phyloP scores from a whole-genome alignment of 2,797 vertebrate species.

The Carduelis carduelis region DNA sequence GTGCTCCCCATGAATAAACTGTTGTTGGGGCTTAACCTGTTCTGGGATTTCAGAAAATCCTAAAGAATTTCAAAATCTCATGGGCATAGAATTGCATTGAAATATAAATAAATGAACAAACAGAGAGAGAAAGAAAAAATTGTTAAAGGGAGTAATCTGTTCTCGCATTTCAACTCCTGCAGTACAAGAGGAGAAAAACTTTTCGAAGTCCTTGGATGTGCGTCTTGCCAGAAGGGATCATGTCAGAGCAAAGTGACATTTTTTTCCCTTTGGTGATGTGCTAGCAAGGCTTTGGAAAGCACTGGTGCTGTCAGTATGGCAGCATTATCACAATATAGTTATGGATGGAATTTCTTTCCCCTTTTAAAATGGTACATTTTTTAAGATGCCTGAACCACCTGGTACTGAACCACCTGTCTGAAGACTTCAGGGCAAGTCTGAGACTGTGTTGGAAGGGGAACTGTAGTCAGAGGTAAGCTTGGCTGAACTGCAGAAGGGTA shows the following conservation, averaged over 20 bases:
- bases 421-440: not conserved
- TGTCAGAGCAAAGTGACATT: not conserved
- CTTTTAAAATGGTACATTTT: not conserved
- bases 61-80: not conserved
- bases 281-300: not conserved
- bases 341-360: not conserved
- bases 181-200: not conserved
- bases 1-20: not conserved
- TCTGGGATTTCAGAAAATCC: not conserved
- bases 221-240: not conserved
- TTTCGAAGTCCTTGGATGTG: not conserved
- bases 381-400: not conserved
- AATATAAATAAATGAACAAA: not conserved
- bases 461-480: not conserved
- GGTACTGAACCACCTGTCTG: not conserved
- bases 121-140: not conserved
- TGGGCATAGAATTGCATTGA: not conserved
- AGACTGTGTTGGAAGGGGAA: not conserved
- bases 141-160: not conserved
- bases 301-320: not conserved
- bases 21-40: not conserved
- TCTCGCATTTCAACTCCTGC: not conserved
- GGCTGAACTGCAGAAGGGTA: not conserved
- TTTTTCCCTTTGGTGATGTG: not conserved
- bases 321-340: not conserved